These are phyloP conservation scores for Bombus superbus DNA, from an alignment of 1,140 invertebrate species.

Conservation along the genomic window DNA sequence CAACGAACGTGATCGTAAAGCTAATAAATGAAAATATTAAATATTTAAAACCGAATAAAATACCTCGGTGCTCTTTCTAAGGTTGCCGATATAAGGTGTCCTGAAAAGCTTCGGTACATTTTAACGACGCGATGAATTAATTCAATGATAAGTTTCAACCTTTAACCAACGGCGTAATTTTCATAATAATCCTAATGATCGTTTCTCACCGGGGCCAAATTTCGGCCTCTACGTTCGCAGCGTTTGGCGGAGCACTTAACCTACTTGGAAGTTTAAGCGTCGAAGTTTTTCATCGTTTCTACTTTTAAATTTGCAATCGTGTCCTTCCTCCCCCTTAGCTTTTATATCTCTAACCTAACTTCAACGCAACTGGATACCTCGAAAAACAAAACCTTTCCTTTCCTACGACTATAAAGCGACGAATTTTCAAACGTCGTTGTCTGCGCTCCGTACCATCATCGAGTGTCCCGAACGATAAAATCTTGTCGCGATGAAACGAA, in stretches of 20 bases:
- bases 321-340: neutral
- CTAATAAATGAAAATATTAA: too few relatives aligned
- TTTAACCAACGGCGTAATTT: neutral
- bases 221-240: neutral
- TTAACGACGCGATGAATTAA: neutral
- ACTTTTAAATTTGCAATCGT: slow-evolving; percentile 8
- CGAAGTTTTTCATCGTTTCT: neutral
- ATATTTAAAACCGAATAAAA: too few relatives aligned
- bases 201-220: neutral
- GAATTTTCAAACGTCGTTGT: slow-evolving; percentile 1
- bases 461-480: neutral
- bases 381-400: neutral
- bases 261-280: slow-evolving; percentile 13
- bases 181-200: neutral
- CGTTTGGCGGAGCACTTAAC: neutral
- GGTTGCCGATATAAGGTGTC: neutral
- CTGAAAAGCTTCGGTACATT: neutral
- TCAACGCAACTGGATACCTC: neutral
- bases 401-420: neutral
- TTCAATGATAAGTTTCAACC: neutral
- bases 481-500: neutral
- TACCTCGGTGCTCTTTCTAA: too few relatives aligned
- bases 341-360: neutral
- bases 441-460: neutral
- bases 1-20: too few relatives aligned